Percentiles rank a stretch among this genome's conserved stretches.
Evolutionary conservation across 1,140 invertebrate genomes (phyloP).

Genomic region (Conopomorpha cramerella): DNA sequence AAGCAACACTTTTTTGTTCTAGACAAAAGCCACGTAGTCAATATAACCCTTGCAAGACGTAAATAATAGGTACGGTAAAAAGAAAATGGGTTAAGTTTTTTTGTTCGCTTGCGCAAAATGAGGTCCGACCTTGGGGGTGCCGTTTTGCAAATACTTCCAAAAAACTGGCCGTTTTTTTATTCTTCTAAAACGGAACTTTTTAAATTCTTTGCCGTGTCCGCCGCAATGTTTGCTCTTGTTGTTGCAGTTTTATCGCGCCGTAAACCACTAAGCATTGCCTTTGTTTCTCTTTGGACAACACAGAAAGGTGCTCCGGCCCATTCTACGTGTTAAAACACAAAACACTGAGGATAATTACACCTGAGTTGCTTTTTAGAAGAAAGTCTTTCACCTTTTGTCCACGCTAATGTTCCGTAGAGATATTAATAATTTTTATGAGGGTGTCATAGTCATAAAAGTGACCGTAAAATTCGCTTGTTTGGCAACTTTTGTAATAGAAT

Average conservation of each 20-base stretch:
- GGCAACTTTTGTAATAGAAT: too few relatives aligned
- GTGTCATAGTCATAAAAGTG: conserved; percentile 28
- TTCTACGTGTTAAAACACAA: conserved; percentile 41
- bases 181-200: too few relatives aligned
- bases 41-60: conserved; percentile 38
- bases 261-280: conserved; percentile 54
- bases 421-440: conserved; percentile 39
- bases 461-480: too few relatives aligned
- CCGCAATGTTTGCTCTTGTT: conserved; percentile 55
- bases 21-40: conserved; percentile 12
- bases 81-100: conserved; percentile 46
- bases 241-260: conserved; percentile 40
- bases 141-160: too few relatives aligned
- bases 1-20: conserved; percentile 9
- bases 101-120: conserved; percentile 20
- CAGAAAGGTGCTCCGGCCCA: conserved; percentile 36
- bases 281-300: conserved; percentile 24
- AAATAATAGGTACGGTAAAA: conserved; percentile 28
- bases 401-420: conserved; percentile 26
- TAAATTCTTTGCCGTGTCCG: too few relatives aligned
- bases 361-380: conserved; percentile 28
- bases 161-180: too few relatives aligned
- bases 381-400: conserved; percentile 49
- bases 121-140: too few relatives aligned
- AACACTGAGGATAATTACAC: conserved; percentile 35